phyloP scores from a whole-genome alignment of 1,140 invertebrate genomes.

The Drosophila obscura region DNA sequence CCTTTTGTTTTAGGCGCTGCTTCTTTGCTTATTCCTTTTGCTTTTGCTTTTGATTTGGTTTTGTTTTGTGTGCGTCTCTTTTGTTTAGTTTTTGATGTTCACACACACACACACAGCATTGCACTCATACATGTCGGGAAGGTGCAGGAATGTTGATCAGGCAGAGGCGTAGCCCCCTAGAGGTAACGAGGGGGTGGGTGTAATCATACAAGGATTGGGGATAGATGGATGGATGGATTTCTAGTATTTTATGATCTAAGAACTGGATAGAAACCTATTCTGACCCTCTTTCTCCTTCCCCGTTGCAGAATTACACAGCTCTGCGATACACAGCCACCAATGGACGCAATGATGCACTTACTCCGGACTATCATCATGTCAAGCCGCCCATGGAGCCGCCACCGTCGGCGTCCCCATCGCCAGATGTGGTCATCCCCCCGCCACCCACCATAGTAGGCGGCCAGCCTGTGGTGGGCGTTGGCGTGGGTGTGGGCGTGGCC shows the following conservation, averaged over 20 bases:
- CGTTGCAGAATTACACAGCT: slow-evolving; percentile 70
- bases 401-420: slow-evolving; percentile 62
- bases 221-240: not conserved
- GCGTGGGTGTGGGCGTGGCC: slow-evolving; percentile 32
- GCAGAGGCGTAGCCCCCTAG: slow-evolving; percentile 28
- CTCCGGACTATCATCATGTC: slow-evolving; percentile 74
- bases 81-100: slow-evolving; percentile 71
- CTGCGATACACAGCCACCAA: slow-evolving; percentile 76
- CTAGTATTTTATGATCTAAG: not conserved
- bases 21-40: slow-evolving; percentile 32
- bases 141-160: slow-evolving; percentile 55
- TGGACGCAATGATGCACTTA: slow-evolving; percentile 72
- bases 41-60: slow-evolving; percentile 55
- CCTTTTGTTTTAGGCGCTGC: slow-evolving; percentile 73
- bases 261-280: not conserved
- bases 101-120: slow-evolving; percentile 32
- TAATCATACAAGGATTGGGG: too few relatives aligned
- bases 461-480: slow-evolving; percentile 32
- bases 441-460: slow-evolving; percentile 42
- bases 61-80: slow-evolving; percentile 68
- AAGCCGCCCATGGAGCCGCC: slow-evolving; percentile 74
- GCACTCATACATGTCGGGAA: slow-evolving; percentile 7
- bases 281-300: not conserved
- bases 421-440: slow-evolving; percentile 56
- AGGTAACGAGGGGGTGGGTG: not conserved